These are phyloP conservation scores for Yponomeuta cagnagella DNA, from an alignment of 2,888 invertebrate genomes.

Conservation along the genomic window DNA sequence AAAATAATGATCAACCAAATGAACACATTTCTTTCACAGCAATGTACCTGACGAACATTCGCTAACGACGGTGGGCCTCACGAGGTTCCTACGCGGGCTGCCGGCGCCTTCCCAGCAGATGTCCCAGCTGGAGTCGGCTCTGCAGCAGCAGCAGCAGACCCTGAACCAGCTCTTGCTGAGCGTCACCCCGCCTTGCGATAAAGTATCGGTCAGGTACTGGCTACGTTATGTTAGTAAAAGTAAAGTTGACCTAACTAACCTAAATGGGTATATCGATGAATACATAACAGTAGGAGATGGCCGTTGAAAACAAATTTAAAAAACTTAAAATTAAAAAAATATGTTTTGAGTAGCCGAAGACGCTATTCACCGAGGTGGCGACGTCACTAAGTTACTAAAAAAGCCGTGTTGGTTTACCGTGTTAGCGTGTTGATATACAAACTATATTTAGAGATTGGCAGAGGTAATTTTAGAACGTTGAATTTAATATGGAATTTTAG, in stretches of 20 bases:
- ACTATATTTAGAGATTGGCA: no score
- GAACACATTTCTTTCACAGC: background rate
- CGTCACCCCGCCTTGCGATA: conserved; percentile 37
- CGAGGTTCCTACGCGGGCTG: conserved; percentile 35
- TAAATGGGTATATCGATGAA: background rate
- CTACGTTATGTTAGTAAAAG: conserved; percentile 17
- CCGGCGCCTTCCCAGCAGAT: conserved; percentile 29
- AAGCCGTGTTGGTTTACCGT: no score
- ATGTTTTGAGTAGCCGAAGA: no score
- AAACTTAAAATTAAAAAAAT: background rate
- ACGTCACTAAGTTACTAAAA: background rate
- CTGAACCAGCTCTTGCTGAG: conserved; percentile 36
- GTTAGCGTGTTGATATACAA: no score
- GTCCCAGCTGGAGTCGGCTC: conserved; percentile 32
- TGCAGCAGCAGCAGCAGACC: conserved; percentile 33
- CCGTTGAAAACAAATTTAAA: background rate
- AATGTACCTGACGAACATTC: conserved; percentile 25
- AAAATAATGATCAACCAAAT: background rate
- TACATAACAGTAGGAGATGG: no score
- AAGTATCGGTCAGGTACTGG: conserved; percentile 42
- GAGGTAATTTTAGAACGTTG: no score
- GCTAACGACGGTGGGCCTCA: conserved; percentile 8
- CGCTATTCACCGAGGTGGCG: background rate
- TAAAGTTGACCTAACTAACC: background rate
- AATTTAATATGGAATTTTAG: no score